Evolutionary conservation across 2,888 invertebrate species (phyloP).

Genomic region (Monochamus alternatus): DNA sequence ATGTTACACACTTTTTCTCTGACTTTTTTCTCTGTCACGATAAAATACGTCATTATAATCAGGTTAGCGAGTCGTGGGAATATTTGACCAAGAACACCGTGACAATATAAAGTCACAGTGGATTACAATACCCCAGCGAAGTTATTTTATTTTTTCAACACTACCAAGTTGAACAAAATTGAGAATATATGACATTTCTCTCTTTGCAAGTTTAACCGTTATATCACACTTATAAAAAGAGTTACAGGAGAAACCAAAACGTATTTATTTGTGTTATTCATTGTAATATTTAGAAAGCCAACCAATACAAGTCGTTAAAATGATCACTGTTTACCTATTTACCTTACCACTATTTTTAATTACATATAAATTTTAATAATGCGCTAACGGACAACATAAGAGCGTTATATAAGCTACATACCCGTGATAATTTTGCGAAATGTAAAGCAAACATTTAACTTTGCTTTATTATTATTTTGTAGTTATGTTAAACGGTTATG

Average conservation of each 20-base stretch:
- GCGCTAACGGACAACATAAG: neutral
- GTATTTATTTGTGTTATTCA: too few relatives aligned
- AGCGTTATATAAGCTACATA: neutral
- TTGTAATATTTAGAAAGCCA: neutral
- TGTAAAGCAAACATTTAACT: conserved; percentile 6
- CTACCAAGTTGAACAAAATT: neutral
- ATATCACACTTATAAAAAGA: too few relatives aligned
- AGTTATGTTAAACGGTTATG: conserved; percentile 17
- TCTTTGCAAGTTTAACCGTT: too few relatives aligned
- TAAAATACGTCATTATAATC: conserved; percentile 9
- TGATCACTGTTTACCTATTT: too few relatives aligned
- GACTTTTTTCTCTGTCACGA: conserved; percentile 1
- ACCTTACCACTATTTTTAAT: too few relatives aligned
- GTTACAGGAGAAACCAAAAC: too few relatives aligned
- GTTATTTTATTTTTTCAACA: neutral
- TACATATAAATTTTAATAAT: neutral
- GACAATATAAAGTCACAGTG: conserved; percentile 2
- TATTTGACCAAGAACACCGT: neutral
- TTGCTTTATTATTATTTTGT: conserved; percentile 16
- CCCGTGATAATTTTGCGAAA: neutral
- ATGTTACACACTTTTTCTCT: neutral
- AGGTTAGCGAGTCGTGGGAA: conserved; percentile 12
- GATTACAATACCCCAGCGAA: neutral
- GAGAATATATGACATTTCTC: too few relatives aligned
- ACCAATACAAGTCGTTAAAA: neutral